These are phyloP conservation scores for Hemistola chrysoprasaria DNA, from an alignment of 2,888 invertebrate species.

Conservation along the genomic window DNA sequence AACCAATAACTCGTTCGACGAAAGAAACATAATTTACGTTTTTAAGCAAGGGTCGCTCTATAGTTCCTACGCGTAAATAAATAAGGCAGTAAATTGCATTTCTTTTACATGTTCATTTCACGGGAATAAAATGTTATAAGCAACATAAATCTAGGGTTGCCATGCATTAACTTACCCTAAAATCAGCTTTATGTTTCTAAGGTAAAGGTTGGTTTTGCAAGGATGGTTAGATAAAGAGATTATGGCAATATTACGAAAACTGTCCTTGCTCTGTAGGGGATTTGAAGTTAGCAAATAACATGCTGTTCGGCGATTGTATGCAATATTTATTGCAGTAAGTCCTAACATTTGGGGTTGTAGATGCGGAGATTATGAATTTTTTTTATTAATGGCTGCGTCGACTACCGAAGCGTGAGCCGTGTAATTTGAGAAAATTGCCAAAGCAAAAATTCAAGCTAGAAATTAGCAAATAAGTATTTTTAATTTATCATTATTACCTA, in stretches of 20 bases:
- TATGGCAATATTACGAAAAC: conserved; percentile 65
- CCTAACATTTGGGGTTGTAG: conserved; percentile 46
- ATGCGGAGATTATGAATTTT: conserved; percentile 56
- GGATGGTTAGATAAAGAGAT: conserved; percentile 44
- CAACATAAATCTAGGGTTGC: conserved; percentile 67
- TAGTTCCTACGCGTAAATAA: conserved; percentile 50
- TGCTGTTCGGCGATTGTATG: conserved; percentile 63
- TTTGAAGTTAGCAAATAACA: conserved; percentile 69
- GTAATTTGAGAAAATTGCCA: background rate
- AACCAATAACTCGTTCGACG: conserved; percentile 71
- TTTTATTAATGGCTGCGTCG: conserved; percentile 26
- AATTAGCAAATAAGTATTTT: too few species aligned
- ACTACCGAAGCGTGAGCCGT: background rate
- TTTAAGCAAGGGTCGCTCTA: conserved; percentile 59
- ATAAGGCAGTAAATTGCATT: conserved; percentile 67
- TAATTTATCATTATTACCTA: too few species aligned
- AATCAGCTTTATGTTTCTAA: conserved; percentile 19
- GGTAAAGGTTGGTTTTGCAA: conserved; percentile 43
- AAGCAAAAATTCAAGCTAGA: too few species aligned
- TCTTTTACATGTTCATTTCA: conserved; percentile 65
- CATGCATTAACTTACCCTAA: conserved; percentile 19
- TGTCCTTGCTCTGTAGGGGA: conserved; percentile 60
- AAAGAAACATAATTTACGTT: conserved; percentile 74
- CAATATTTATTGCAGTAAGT: conserved; percentile 68
- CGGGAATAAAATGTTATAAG: conserved; percentile 77